Conservation (phyloP, 2,113 vertebrate species). For the Platysternon megacephalum region DNA sequence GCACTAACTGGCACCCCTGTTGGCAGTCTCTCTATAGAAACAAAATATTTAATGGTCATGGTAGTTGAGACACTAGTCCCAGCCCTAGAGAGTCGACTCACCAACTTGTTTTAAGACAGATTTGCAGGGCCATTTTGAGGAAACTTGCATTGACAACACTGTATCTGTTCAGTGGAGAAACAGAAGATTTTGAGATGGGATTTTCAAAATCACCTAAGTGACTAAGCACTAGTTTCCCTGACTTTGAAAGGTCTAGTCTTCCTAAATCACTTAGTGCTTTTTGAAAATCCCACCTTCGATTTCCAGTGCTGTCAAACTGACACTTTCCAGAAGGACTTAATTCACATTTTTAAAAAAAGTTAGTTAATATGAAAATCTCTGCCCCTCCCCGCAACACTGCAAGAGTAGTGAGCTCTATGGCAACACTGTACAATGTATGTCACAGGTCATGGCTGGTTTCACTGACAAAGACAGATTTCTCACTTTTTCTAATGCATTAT, state of each 20-base stretch:
- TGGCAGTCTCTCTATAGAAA: not conserved
- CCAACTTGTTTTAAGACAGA: not conserved
- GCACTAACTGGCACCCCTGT: not conserved
- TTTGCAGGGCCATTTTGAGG: not conserved
- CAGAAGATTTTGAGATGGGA: rapidly evolving
- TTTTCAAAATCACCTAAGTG: not conserved
- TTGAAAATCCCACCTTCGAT: not conserved
- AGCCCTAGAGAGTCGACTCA: not conserved
- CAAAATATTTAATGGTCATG: not conserved
- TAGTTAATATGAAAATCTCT: not conserved
- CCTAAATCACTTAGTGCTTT: not conserved
- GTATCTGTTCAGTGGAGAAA: not conserved
- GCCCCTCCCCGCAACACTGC: not conserved
- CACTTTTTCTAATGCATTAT: not conserved
- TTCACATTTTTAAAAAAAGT: not conserved
- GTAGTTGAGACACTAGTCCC: not conserved
- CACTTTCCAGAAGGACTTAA: not conserved
- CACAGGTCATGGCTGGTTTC: not conserved
- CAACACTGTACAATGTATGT: not conserved
- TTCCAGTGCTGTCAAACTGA: rapidly evolving
- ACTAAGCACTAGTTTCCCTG: not conserved
- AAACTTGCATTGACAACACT: not conserved
- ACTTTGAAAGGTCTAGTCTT: not conserved
- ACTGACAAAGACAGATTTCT: not conserved
- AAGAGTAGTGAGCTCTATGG: not conserved